Evolutionary conservation across 1,140 invertebrate species (phyloP).

Genomic region (Drosophila lini): DNA sequence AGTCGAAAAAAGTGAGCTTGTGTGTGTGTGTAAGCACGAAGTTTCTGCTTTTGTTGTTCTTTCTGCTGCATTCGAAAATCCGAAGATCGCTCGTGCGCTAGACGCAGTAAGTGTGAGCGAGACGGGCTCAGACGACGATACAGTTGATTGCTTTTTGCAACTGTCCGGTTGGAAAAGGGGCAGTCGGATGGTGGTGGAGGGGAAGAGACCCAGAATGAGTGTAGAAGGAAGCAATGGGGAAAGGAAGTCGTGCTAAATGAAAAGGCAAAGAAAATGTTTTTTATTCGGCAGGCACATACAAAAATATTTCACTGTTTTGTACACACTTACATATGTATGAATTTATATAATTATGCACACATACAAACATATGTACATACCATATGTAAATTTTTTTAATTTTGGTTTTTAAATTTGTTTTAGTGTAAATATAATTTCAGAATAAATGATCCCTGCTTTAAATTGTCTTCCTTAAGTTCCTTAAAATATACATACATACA

Average conservation of each 20-base stretch:
- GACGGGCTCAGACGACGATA: constrained; percentile 29
- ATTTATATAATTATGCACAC: no score
- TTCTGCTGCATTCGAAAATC: constrained; percentile 56
- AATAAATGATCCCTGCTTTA: neutral
- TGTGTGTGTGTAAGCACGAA: constrained; percentile 34
- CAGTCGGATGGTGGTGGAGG: neutral
- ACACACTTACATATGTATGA: no score
- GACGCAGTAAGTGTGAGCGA: constrained; percentile 34
- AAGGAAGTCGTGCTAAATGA: constrained; percentile 69
- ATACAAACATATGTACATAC: no score
- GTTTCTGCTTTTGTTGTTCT: constrained; percentile 53
- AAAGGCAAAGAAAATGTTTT: constrained; percentile 69
- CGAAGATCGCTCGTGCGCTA: constrained; percentile 59
- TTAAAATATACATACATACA: no score
- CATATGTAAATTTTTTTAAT: no score
- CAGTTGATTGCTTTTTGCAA: constrained; percentile 63
- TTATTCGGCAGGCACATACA: constrained; percentile 8
- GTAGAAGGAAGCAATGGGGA: constrained; percentile 14
- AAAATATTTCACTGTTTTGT: constrained; percentile 1
- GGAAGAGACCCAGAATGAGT: neutral
- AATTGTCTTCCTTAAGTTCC: no score
- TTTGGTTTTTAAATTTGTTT: no score
- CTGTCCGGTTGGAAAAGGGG: constrained; percentile 27
- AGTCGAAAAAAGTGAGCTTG: constrained; percentile 51
- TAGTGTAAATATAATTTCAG: neutral